These are phyloP conservation scores for Cyclopterus lumpus DNA, from an alignment of 2,797 vertebrate species.

Conservation along the genomic window DNA sequence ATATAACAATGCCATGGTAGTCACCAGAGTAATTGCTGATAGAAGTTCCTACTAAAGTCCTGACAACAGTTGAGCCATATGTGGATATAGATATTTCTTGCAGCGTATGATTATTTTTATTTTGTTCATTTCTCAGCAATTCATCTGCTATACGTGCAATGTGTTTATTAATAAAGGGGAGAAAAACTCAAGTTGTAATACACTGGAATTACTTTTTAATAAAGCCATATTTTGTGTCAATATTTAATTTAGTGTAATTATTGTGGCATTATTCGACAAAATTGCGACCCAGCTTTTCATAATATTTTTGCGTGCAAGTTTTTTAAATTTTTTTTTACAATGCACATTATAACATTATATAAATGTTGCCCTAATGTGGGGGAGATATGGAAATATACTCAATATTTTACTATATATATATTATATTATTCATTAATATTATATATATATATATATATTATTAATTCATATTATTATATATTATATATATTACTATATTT, in stretches of 20 bases:
- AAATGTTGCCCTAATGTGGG: background rate
- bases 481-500: background rate
- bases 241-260: background rate
- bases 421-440: background rate
- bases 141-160: background rate
- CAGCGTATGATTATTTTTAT: background rate
- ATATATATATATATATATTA: background rate
- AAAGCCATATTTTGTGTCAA: background rate
- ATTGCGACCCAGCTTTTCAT: background rate
- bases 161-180: background rate
- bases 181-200: background rate
- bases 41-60: background rate
- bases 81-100: too few relatives aligned
- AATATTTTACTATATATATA: background rate
- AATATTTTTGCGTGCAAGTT: background rate
- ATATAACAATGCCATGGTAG: background rate
- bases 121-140: background rate
- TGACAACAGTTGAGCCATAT: background rate
- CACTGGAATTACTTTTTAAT: background rate
- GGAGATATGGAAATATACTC: background rate
- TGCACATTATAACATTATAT: background rate
- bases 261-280: background rate
- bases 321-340: background rate
- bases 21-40: background rate
- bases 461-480: conserved; percentile 2